These are phyloP conservation scores for Daktulosphaira vitifoliae DNA, from an alignment of 1,140 invertebrate species.

Conservation along the genomic window DNA sequence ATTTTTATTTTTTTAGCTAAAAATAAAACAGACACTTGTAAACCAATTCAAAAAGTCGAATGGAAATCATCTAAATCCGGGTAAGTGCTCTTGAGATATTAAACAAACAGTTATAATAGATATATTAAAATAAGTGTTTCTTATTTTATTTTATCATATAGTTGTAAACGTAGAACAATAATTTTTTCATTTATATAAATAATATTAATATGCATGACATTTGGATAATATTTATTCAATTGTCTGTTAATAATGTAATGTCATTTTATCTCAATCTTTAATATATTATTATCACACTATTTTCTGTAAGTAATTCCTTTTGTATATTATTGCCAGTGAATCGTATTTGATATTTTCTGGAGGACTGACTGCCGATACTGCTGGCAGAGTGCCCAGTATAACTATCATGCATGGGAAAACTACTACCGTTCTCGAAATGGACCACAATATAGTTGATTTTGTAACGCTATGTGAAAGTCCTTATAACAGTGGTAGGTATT, in stretches of 20 bases:
- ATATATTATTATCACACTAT: constrained; percentile 6
- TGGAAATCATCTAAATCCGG: constrained; percentile 84
- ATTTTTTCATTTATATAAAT: background rate
- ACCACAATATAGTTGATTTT: constrained; percentile 96
- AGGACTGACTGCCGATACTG: constrained; percentile 81
- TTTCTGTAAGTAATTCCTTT: constrained; percentile 13
- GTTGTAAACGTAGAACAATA: no score
- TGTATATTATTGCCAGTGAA: constrained; percentile 48
- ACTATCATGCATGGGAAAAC: constrained; percentile 91
- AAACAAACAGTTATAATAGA: background rate
- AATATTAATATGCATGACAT: no score
- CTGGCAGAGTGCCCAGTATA: constrained; percentile 83
- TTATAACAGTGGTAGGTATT: constrained; percentile 75
- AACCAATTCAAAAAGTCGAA: constrained; percentile 88
- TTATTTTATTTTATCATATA: no score
- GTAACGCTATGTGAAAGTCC: constrained; percentile 89
- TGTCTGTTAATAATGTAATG: no score
- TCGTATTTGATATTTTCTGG: constrained; percentile 90
- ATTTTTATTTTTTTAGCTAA: constrained; percentile 55
- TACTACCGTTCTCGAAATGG: constrained; percentile 97
- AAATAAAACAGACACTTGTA: constrained; percentile 76
- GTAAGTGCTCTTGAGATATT: constrained; percentile 51
- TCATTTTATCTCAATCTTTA: no score
- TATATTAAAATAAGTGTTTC: no score
- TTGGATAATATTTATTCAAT: no score